Evolutionary conservation across 2,888 invertebrate species (phyloP).

Genomic region (Nebria brevicollis): DNA sequence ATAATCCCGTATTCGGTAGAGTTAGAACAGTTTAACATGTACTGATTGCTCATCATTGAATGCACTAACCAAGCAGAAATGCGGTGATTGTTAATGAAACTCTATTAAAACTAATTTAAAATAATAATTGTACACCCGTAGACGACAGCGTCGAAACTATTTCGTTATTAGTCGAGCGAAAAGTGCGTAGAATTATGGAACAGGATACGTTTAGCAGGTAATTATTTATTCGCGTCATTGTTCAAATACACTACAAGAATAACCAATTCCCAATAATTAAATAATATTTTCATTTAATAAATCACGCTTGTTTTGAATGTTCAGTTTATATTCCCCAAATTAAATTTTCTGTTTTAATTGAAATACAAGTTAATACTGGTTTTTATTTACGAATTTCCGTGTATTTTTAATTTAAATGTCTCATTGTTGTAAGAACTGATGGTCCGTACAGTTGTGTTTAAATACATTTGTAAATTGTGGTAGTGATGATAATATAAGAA

Average conservation of each 20-base stretch:
- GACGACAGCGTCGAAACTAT: background rate
- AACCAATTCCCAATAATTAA: background rate
- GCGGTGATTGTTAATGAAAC: constrained; percentile 47
- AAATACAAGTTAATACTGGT: no score
- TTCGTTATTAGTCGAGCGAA: background rate
- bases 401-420: no score
- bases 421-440: no score
- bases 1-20: background rate
- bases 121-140: constrained; percentile 41
- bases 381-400: no score
- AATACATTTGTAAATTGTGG: background rate
- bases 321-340: no score
- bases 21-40: constrained; percentile 33
- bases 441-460: background rate
- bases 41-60: constrained; percentile 30
- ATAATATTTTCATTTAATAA: no score
- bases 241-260: background rate
- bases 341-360: no score
- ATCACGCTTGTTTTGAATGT: no score
- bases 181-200: constrained; percentile 31
- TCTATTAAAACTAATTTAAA: constrained; percentile 48
- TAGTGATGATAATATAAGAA: constrained; percentile 32
- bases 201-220: constrained; percentile 37
- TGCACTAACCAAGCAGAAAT: constrained; percentile 39
- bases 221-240: background rate